Base-by-base conservation (phyloP, 2,888 invertebrate genomes). In the Drosophila birchii region DNA sequence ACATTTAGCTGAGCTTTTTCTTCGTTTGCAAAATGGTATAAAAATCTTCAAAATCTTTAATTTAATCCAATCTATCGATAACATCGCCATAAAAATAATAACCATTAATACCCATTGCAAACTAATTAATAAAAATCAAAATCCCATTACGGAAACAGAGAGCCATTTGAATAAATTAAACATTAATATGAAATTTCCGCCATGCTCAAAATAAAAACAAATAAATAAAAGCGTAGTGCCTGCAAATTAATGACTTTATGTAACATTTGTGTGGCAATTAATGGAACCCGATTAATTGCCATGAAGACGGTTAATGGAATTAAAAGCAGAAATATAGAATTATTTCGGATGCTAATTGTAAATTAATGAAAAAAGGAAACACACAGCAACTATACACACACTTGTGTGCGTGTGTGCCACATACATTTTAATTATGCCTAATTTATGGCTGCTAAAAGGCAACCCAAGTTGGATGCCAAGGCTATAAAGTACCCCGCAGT, bases 361-460 rank as follows among this genome's bases (percentile, higher is more conserved):
- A 67, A 49, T 68, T 68, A 29, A 67, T 68, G 67, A 16, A 53
- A 53, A 64, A 64, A 39, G 64, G 64, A 38, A 49, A 49, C 49
- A 32, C 29, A 47, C 26, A 26, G 14, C 3, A 20, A 44, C 44
- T 23, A 44, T 5, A 8, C 18, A 14, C n/a, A n/a, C n/a, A n/a
- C n/a, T n/a, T n/a, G n/a, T 57, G 51, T 63, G 43, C 47, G 47
- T 58, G 54, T 70, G 81, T 64, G 73, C 72, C 76, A 81, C 77
- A 84, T 77, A 78, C 79, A 84, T 81, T 79, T 82, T 78, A 86
- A 84, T 86, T 77, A 86, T 68, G 64, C 63, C 63, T 79, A 77
- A 86, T 86, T 86, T 81, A 86, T 79, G 77, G 71, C 79, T 67
- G 66, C 59, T 76, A 67, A 49, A 70, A 32, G 41, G 54, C 43